Conservation (phyloP, 1,140 invertebrate genomes). For the Diuraphis noxia region DNA sequence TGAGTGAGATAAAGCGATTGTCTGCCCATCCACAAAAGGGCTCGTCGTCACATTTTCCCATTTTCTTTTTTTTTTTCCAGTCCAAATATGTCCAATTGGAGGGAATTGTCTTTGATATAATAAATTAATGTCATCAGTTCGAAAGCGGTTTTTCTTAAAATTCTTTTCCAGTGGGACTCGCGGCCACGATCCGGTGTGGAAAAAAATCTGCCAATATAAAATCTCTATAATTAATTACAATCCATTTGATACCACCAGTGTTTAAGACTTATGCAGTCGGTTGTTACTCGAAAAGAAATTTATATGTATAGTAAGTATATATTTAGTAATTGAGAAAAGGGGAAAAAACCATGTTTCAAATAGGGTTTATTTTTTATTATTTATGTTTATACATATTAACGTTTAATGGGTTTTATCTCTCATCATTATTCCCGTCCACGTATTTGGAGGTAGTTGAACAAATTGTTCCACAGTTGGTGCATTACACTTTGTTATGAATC, state of each 20-base stretch:
- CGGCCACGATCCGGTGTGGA: neutral
- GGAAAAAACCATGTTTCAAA: neutral
- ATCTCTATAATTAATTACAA: conserved; percentile 34
- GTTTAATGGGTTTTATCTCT: neutral
- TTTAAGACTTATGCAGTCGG: conserved; percentile 8
- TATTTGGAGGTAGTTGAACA: neutral
- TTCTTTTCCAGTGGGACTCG: neutral
- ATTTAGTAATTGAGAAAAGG: neutral
- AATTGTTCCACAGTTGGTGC: neutral
- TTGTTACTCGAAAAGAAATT: neutral
- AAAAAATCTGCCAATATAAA: conserved; percentile 46
- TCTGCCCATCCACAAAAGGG: conserved; percentile 45
- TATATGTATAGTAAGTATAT: neutral
- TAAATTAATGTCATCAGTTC: conserved; percentile 52
- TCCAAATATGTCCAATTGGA: conserved; percentile 34
- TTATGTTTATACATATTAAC: neutral
- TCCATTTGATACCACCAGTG: neutral
- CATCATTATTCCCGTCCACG: neutral
- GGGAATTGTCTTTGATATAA: conserved; percentile 51
- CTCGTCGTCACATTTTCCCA: conserved; percentile 46
- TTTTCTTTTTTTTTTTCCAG: conserved; percentile 35
- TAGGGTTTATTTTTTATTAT: neutral
- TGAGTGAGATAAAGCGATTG: conserved; percentile 50
- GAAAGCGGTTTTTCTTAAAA: conserved; percentile 45
- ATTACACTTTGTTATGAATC: neutral